These are phyloP conservation scores for Sinhomidia bicolor DNA, from an alignment of 2,888 invertebrate species.

Conservation along the genomic window DNA sequence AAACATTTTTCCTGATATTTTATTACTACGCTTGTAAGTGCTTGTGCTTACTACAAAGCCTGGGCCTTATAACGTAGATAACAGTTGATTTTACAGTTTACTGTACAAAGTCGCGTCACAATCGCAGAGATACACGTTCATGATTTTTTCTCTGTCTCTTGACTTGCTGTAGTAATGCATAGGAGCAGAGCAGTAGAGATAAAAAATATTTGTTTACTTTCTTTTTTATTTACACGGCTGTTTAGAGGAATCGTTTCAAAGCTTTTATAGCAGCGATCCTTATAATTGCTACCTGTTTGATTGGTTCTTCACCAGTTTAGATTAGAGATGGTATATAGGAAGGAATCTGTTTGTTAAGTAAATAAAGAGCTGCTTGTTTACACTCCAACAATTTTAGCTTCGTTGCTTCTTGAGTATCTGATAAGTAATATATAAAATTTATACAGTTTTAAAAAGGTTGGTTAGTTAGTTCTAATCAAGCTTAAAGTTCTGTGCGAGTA, in stretches of 20 bases:
- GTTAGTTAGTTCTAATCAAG: neutral
- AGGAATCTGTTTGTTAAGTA: neutral
- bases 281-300: conserved; percentile 38
- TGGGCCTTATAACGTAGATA: conserved; percentile 5
- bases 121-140: conserved; percentile 15
- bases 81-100: conserved; percentile 31
- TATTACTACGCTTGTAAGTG: neutral
- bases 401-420: conserved; percentile 16
- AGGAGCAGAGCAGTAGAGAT: neutral
- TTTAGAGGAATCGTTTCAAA: neutral
- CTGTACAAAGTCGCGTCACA: conserved; percentile 7
- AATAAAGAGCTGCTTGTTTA: conserved; percentile 20
- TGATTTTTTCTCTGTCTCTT: conserved; percentile 31
- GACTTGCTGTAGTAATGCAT: neutral
- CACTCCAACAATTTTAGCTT: conserved; percentile 41
- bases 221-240: neutral
- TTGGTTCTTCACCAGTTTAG: conserved; percentile 31
- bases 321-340: neutral
- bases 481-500: neutral
- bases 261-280: conserved; percentile 10
- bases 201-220: neutral
- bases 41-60: neutral
- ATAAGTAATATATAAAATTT: neutral
- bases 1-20: conserved; percentile 38
- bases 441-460: conserved; percentile 3